A percentile compares a stretch with the other conserved stretches of the same genome.
phyloP scores from a whole-genome alignment of 2,888 invertebrate genomes.

The Dicycla oo region DNA sequence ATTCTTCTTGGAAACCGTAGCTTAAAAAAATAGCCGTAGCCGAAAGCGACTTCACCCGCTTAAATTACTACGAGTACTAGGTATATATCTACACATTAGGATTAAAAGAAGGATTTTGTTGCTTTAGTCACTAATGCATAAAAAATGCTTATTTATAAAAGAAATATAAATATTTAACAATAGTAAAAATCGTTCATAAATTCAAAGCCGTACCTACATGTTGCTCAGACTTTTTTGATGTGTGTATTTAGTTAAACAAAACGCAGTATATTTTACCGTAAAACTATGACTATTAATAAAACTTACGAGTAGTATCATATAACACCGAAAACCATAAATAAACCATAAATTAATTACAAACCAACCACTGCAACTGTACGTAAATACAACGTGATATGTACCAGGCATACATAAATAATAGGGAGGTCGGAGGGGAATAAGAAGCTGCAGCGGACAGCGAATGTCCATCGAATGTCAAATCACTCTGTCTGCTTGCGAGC shows the following conservation, averaged over 20 bases:
- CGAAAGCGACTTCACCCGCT: not conserved
- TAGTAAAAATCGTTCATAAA: too few relatives aligned
- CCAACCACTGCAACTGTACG: slow-evolving; percentile 27
- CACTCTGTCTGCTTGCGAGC: slow-evolving; percentile 51
- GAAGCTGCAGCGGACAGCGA: slow-evolving; percentile 49
- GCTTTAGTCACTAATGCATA: too few relatives aligned
- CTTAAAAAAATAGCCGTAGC: too few relatives aligned
- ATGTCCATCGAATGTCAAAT: slow-evolving; percentile 72
- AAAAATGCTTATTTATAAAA: too few relatives aligned
- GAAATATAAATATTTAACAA: too few relatives aligned
- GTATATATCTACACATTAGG: too few relatives aligned
- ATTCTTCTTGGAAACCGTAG: too few relatives aligned
- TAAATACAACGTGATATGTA: slow-evolving; percentile 27
- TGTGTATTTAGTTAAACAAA: not conserved
- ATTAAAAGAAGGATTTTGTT: too few relatives aligned
- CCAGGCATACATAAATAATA: slow-evolving; percentile 51
- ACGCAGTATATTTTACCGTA: not conserved
- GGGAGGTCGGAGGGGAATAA: slow-evolving; percentile 36
- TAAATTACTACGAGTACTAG: too few relatives aligned
- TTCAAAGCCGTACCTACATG: too few relatives aligned
- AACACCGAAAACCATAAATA: slow-evolving; percentile 11
- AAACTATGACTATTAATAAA: not conserved
- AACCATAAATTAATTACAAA: slow-evolving; percentile 28
- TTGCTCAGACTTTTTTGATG: too few relatives aligned
- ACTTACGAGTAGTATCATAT: not conserved